Base-by-base conservation (phyloP, 2,888 invertebrate species). In the Acronicta psi region DNA sequence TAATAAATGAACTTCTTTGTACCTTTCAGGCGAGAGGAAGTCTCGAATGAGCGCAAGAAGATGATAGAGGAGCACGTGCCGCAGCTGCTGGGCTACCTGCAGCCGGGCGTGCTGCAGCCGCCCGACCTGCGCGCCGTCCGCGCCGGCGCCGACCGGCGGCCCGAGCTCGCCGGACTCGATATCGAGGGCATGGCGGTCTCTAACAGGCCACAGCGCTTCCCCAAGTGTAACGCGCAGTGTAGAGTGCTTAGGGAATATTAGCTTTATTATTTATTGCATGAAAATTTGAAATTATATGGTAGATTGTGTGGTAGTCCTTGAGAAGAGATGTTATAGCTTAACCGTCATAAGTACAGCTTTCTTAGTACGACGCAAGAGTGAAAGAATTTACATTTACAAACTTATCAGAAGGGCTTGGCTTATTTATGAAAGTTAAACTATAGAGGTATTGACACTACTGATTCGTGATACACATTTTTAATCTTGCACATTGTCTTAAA, bases 11-110 rank as follows among this genome's bases (percentile, higher is more conserved):
- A n/a, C n/a, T n/a, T n/a, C n/a, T n/a, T n/a, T n/a, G n/a, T n/a
- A 29, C 11, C 3, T 47, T 65, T 3, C 82, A 95, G 96, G 90
- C 79, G 78, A 23, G 73, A 82, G 41, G 89, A 95, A 73, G 94
- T 96, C n/a, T 87, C 94, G 10, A 85, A 92, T 31, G 96, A 96
- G 73, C 91, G 96, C 11, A 76, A 92, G 45, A 87, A 88, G 58
- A 90, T 96, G 73, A 77, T 96, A n/a, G 81, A 88, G 18, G 94
- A 95, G 52, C 96, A 96, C 81, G 95, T 89, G 0, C 90, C 95
- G 0, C 87, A 93, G 13, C 79, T 96, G 0, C 80, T 95, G 4
- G 96, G 96, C 3, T 95, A 92, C 83, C 74, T 96, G 9, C 96
- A 95, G 13, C 88, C 93, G 11, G 96, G 95, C 0, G 88, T 95